phyloP scores from a whole-genome alignment of 1,140 invertebrate genomes.

The Grapholita molesta region DNA sequence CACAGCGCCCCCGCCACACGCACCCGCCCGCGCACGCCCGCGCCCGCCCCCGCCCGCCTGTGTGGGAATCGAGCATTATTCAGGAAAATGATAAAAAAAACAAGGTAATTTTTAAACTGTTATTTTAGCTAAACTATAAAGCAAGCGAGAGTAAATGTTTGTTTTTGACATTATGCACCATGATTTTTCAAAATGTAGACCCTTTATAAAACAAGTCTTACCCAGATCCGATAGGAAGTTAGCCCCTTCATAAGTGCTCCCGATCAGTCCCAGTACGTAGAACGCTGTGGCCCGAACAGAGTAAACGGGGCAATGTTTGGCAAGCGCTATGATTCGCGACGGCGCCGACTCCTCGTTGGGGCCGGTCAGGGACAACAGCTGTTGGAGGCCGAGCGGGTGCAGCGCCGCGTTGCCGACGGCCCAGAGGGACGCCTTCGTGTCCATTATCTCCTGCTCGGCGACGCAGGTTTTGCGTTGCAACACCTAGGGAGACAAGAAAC shows the following conservation, averaged over 20 bases:
- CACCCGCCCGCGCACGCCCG: too few species aligned
- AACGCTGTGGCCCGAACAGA: conserved; percentile 93
- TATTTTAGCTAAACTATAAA: too few species aligned
- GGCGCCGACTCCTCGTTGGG: conserved; percentile 79
- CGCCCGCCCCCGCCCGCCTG: too few species aligned
- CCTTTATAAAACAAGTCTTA: conserved; percentile 46
- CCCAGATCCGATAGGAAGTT: conserved; percentile 85
- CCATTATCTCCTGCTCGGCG: conserved; percentile 82
- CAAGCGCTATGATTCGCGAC: conserved; percentile 86
- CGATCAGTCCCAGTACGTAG: conserved; percentile 91
- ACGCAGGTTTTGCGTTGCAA: conserved; percentile 76
- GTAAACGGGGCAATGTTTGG: conserved; percentile 88
- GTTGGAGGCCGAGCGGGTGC: conserved; percentile 85
- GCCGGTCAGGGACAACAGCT: conserved; percentile 77
- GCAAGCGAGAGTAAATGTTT: too few species aligned
- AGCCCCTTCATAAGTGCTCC: conserved; percentile 89
- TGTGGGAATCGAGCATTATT: too few species aligned
- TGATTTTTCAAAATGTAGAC: neutral
- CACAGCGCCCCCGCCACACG: too few species aligned
- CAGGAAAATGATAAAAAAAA: too few species aligned
- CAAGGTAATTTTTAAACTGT: too few species aligned
- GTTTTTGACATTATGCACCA: too few species aligned
- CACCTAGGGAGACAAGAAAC: conserved; percentile 34
- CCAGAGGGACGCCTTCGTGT: conserved; percentile 94
- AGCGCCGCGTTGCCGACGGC: conserved; percentile 90